Evolutionary conservation across 2,113 vertebrate species (phyloP).

Genomic region (Tympanuchus pallidicinctus): DNA sequence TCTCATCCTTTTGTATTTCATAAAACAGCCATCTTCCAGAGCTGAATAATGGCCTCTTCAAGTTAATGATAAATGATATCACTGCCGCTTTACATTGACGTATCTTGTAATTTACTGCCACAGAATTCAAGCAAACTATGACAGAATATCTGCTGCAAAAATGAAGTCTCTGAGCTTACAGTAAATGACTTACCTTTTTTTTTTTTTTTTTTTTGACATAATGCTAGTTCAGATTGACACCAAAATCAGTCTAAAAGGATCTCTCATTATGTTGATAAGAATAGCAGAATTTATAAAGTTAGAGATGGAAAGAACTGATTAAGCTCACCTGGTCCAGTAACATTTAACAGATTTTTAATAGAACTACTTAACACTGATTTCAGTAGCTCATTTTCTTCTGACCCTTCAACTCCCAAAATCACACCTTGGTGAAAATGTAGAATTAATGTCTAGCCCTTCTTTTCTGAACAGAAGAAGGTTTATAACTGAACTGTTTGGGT

Average conservation of each 20-base stretch:
- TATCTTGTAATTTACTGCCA: conserved; percentile 53
- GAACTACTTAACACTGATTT: background rate
- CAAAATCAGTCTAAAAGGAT: conserved; percentile 22
- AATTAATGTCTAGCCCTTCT: background rate
- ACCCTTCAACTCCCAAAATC: background rate
- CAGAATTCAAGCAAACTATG: conserved; percentile 40
- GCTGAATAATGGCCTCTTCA: conserved; percentile 68
- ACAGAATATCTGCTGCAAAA: conserved; percentile 55
- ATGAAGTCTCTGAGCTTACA: conserved; percentile 39
- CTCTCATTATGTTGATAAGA: conserved; percentile 24
- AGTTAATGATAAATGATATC: conserved; percentile 70
- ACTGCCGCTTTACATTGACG: conserved; percentile 51
- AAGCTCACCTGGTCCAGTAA: background rate
- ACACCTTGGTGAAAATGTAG: background rate
- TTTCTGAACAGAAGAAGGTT: background rate
- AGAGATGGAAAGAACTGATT: conserved; percentile 28
- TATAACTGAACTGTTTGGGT: background rate
- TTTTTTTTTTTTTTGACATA: conserved; percentile 31
- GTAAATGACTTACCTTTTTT: conserved; percentile 33
- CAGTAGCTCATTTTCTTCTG: background rate
- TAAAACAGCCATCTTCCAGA: conserved; percentile 55
- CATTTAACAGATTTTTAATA: background rate
- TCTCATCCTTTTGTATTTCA: conserved; percentile 70
- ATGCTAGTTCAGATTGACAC: conserved; percentile 22
- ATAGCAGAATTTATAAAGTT: conserved; percentile 25